Evolutionary conservation across 2,113 vertebrate species (phyloP).

Genomic region (Hydrolagus affinis): DNA sequence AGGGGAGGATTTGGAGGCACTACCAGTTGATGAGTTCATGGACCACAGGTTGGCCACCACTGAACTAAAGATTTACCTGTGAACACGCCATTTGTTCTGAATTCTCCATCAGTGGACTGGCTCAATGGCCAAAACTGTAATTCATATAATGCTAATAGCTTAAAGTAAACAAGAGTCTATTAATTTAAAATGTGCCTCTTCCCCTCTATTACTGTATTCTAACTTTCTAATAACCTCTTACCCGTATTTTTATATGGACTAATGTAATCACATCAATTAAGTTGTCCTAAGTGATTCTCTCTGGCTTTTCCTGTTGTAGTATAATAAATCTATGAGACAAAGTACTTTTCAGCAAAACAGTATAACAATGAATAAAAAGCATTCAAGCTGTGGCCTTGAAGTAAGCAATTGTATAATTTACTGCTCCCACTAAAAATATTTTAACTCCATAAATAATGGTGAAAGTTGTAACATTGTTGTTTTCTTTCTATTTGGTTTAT

Average conservation of each 20-base stretch:
- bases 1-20: too few relatives aligned
- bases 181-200: not conserved
- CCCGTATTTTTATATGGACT: slow-evolving; percentile 49
- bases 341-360: slow-evolving; percentile 46
- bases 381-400: slow-evolving; percentile 36
- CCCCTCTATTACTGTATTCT: not conserved
- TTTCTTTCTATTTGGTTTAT: not conserved
- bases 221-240: slow-evolving; percentile 48
- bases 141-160: slow-evolving; percentile 41
- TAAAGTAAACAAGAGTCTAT: not conserved
- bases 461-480: not conserved
- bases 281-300: slow-evolving; percentile 45
- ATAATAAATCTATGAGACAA: slow-evolving; percentile 45
- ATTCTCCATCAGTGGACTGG: slow-evolving; percentile 41
- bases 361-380: slow-evolving; percentile 37
- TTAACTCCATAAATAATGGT: slow-evolving; percentile 20
- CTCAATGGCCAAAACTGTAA: slow-evolving; percentile 40
- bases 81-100: slow-evolving; percentile 30
- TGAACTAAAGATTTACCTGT: not conserved
- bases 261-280: slow-evolving; percentile 51
- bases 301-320: slow-evolving; percentile 42
- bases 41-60: too few relatives aligned
- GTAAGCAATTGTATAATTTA: slow-evolving; percentile 37
- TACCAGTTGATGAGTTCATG: too few relatives aligned
- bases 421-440: not conserved